Evolutionary conservation across 2,888 invertebrate genomes (phyloP), one percentile per base, ranked within the genome.

Genomic region (Meganola albula): DNA sequence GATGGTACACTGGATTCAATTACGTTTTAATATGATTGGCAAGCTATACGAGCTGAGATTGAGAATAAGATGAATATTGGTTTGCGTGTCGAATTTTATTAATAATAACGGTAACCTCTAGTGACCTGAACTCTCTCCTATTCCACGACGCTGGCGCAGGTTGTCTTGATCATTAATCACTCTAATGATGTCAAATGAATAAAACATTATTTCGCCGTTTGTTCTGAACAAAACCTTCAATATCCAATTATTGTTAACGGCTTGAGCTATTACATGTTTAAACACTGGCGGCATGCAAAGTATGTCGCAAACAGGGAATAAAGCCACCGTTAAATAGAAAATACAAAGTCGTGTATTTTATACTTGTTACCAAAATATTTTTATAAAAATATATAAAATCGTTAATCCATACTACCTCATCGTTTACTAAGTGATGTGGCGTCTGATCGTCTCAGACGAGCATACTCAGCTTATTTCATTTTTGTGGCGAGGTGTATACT

Each of bases 101-200:
- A 60, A 64, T n/a, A n/a, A n/a, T 70, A 60, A 53, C 46, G 41
- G 40, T 55, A 59, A 65, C 60, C 61, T 54, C 39, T 31, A 40
- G 39, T 53, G 56, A 60, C 60, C 59, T 44, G 43, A 45, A 56
- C 66, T 71, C 69, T 71, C 73, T 62, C 60, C 49, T 53, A 47
- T 48, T 61, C 58, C 34, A 48, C 53, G 58, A 46, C 45, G 53
- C 50, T 37, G 38, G 46, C 46, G 48, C 55, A 48, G 39, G 44
- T 41, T 43, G 29, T 37, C 40, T 37, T 33, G 39, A 33, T 39
- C 55, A 65, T 69, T 60, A 61, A 67, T 69, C 63, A 63, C 37
- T 24, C 27, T 57, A 55, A 61, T 62, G 54, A 57, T 52, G 56
- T 55, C 53, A 59, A 54, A 62, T 61, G 48, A 57, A 63, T 58